A percentile compares a stretch with the other conserved stretches of the same genome.
phyloP scores from a whole-genome alignment of 1,140 invertebrate genomes.

The Brachionus plicatilis region DNA sequence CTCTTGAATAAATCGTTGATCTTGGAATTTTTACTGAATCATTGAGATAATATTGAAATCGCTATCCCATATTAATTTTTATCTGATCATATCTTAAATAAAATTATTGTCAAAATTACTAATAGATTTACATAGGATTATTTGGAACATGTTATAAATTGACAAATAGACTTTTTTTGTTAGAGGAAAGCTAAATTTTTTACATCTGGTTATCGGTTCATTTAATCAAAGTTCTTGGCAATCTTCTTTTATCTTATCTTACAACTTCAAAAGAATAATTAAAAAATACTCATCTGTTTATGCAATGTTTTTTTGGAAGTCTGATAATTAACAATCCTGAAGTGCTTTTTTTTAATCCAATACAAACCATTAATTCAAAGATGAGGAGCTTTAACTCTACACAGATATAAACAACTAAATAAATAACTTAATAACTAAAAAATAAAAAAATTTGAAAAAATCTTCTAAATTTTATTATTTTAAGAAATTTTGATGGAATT shows the following conservation, averaged over 20 bases:
- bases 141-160: background rate
- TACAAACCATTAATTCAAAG: too few species aligned
- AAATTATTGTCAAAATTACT: background rate
- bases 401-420: too few species aligned
- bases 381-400: too few species aligned
- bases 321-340: too few species aligned
- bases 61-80: background rate
- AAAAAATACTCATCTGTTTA: background rate
- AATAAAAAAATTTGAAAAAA: too few species aligned
- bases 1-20: background rate
- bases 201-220: too few species aligned
- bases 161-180: too few species aligned
- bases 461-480: too few species aligned
- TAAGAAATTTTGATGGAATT: too few species aligned
- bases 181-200: background rate
- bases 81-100: background rate
- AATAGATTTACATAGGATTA: background rate
- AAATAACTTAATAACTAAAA: too few species aligned
- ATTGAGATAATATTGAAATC: background rate
- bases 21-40: background rate
- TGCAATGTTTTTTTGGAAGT: background rate
- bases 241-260: background rate
- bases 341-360: too few species aligned
- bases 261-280: background rate
- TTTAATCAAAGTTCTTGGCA: background rate